Base-by-base conservation (phyloP, 1,140 invertebrate species). In the Aricia agestis region DNA sequence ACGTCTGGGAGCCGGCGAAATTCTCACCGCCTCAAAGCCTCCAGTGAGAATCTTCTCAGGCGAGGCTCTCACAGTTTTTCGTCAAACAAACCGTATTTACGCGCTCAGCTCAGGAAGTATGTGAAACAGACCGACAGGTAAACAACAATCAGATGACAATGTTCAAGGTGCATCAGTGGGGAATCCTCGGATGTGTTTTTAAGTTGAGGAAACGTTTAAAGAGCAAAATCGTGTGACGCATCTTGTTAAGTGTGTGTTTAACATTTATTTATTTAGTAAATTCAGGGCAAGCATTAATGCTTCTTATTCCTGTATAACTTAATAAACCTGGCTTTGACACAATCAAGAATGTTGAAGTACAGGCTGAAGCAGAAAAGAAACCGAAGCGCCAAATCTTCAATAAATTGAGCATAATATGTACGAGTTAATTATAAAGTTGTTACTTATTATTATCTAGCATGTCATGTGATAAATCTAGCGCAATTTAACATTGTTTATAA, bases 11-110 rank as follows among this genome's bases (percentile, higher is more conserved):
- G 59, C 19, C 6, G 18, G 59, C 19, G 18, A 63, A 63, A 19
- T 25, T 63, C 59, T 11, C 59, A 25, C 18, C 59, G 19, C 0
- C 18, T 61, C 18, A 63, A 31, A 63, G 59, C 59, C 59, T 10
- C 6, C 36, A 36, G 36, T 63, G 59, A 25, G 59, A 63, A 63
- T 63, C 59, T 63, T 63, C 59, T 63, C 59, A 63, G 59, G 19
- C 59, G 59, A 25, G 2, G 18, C 19, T 63, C 59, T 63, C 59
- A 63, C 59, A 25, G 59, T 63, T 63, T 63, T 11, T 63, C 59
- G 59, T 63, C 19, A 19, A 63, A 63, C 59, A 25, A 63, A 13
- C 18, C 6, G 19, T 63, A 63, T 63, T 63, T 19, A 63, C 58
- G 18, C 18, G 18, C n/a, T 59, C 18, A 17, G 10, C 52, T 58